These are phyloP conservation scores for Hypanus sabinus DNA, from an alignment of 2,113 vertebrate species.

Conservation along the genomic window DNA sequence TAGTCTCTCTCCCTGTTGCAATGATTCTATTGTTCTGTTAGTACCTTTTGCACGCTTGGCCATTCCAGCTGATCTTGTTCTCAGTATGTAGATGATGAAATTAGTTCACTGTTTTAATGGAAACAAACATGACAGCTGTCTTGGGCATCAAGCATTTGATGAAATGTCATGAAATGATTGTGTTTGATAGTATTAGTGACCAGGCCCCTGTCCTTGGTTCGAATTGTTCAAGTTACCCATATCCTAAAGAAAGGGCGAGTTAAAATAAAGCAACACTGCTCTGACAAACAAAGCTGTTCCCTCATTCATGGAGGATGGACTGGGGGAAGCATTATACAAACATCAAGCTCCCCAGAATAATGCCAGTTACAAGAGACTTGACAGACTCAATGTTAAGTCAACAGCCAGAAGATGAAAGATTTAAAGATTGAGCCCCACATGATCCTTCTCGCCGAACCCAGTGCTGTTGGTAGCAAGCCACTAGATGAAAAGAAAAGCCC, in stretches of 20 bases:
- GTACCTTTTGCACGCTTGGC: no score
- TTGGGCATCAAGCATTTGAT: not conserved
- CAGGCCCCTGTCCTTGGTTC: not conserved
- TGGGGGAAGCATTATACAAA: not conserved
- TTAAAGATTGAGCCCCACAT: not conserved
- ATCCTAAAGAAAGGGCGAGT: not conserved
- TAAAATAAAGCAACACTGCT: not conserved
- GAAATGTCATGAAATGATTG: not conserved
- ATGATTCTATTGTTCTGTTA: no score
- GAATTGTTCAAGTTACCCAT: not conserved
- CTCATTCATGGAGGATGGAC: not conserved
- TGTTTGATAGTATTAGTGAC: not conserved
- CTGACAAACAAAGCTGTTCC: not conserved
- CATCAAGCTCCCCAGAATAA: not conserved
- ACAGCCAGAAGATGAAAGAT: not conserved
- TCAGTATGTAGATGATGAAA: not conserved
- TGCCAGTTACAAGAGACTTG: not conserved
- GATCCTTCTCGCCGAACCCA: not conserved
- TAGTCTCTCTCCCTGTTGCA: not conserved
- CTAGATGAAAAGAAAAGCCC: not conserved
- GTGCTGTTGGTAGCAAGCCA: not conserved
- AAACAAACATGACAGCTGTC: not conserved
- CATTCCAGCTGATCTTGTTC: no score
- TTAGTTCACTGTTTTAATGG: not conserved
- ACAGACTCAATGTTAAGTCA: not conserved